Percentiles rank a stretch among this genome's conserved stretches.
Conservation (phyloP, 2,888 invertebrate species). For the Tinea semifulvella region DNA sequence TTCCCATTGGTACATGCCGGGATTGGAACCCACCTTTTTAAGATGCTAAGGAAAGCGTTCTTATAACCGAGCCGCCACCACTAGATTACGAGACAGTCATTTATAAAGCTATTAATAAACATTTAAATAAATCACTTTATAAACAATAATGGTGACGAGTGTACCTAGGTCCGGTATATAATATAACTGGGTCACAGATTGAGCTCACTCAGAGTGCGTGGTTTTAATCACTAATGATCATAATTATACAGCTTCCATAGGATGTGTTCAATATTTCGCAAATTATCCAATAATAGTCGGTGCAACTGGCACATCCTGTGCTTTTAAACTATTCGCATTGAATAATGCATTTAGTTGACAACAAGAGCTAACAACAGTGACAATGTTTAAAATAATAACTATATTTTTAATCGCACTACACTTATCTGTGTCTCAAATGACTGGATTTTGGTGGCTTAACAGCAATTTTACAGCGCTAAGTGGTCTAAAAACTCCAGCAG, state of each 20-base stretch:
- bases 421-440: slow-evolving; percentile 30
- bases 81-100: too few species aligned
- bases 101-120: too few species aligned
- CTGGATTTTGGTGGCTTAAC: slow-evolving; percentile 56
- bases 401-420: not conserved
- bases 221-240: slow-evolving; percentile 29
- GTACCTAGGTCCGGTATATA: slow-evolving; percentile 7
- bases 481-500: slow-evolving; percentile 29
- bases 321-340: too few species aligned
- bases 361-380: not conserved
- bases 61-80: too few species aligned
- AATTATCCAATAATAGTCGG: too few species aligned
- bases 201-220: slow-evolving; percentile 13
- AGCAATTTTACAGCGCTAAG: slow-evolving; percentile 34
- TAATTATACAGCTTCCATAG: slow-evolving; percentile 29
- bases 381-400: slow-evolving; percentile 2
- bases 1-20: too few species aligned
- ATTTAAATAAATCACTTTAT: too few species aligned
- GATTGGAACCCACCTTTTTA: too few species aligned
- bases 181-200: slow-evolving; percentile 6
- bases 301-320: slow-evolving; percentile 52
- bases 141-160: not conserved
- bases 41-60: too few species aligned
- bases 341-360: not conserved
- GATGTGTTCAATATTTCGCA: slow-evolving; percentile 28